These are phyloP conservation scores for Harpagus bidentatus DNA, from an alignment of 2,113 vertebrate genomes.

Conservation along the genomic window DNA sequence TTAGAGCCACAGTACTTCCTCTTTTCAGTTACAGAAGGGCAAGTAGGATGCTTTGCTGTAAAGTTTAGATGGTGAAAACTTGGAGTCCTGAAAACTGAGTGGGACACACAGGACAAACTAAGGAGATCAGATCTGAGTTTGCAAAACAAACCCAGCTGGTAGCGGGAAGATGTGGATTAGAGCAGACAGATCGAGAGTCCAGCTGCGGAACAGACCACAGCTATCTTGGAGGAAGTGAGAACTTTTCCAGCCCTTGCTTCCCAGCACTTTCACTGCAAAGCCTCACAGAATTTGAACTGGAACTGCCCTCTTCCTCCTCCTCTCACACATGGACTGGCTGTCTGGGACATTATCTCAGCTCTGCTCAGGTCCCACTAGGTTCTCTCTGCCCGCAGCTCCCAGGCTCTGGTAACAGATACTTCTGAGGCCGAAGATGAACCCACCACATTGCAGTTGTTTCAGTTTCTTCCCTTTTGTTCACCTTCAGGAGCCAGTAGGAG, in stretches of 20 bases:
- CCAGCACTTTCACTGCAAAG: not conserved
- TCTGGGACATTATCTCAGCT: conserved; percentile 49
- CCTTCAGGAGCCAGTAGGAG: not conserved
- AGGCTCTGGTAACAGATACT: not conserved
- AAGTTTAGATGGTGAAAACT: not conserved
- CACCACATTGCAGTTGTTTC: not conserved
- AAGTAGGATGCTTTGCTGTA: not conserved
- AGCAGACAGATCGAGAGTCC: not conserved
- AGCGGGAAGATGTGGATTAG: not conserved
- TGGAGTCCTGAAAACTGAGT: not conserved
- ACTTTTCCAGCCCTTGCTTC: conserved; percentile 7
- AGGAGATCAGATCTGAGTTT: not conserved
- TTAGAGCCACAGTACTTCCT: not conserved
- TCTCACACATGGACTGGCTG: not conserved
- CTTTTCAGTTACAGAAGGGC: not conserved
- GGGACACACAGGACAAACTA: not conserved
- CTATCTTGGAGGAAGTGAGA: conserved; percentile 8
- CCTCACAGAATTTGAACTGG: not conserved
- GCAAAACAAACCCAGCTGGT: not conserved
- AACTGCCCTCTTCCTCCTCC: conserved; percentile 3
- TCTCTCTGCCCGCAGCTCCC: not conserved
- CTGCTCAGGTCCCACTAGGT: not conserved
- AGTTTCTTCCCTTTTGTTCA: not conserved
- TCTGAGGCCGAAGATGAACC: not conserved
- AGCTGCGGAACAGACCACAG: conserved; percentile 34